Conservation (phyloP, 2,888 invertebrate species). For the Aricia artaxerxes region DNA sequence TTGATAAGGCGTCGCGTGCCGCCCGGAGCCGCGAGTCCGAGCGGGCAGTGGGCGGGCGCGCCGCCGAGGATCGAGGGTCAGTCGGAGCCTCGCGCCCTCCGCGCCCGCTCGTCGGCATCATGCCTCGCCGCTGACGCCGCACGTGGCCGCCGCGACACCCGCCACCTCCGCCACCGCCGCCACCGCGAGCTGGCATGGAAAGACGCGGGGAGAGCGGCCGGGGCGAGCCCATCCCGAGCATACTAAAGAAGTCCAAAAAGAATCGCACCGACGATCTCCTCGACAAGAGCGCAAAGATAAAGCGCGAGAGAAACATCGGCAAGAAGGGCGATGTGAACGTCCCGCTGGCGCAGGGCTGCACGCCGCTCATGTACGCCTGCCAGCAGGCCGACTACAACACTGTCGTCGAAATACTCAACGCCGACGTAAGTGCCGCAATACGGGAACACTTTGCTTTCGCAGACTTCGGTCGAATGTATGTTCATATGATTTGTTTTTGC, state of each 20-base stretch:
- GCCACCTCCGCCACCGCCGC: slow-evolving; percentile 32
- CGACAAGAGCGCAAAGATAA: slow-evolving; percentile 72
- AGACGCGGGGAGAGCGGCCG: slow-evolving; percentile 66
- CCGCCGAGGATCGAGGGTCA: slow-evolving; percentile 50
- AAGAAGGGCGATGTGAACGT: slow-evolving; percentile 66
- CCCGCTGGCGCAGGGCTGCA: slow-evolving; percentile 85
- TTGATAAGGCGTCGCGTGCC: slow-evolving; percentile 62
- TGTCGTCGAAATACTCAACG: slow-evolving; percentile 87
- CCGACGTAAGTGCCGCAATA: slow-evolving; percentile 83
- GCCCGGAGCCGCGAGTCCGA: slow-evolving; percentile 60
- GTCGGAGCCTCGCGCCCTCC: slow-evolving; percentile 74
- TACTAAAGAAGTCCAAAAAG: slow-evolving; percentile 70
- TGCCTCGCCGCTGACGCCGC: slow-evolving; percentile 49
- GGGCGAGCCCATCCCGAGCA: slow-evolving; percentile 74
- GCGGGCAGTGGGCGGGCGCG: slow-evolving; percentile 58
- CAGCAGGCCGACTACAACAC: slow-evolving; percentile 91
- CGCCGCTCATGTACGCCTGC: slow-evolving; percentile 94
- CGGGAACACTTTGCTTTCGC: not conserved
- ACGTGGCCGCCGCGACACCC: slow-evolving; percentile 62
- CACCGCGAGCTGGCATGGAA: slow-evolving; percentile 64
- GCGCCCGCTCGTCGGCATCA: slow-evolving; percentile 67
- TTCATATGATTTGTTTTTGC: not conserved
- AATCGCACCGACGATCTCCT: slow-evolving; percentile 65
- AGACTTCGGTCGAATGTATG: not conserved
- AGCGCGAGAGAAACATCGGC: slow-evolving; percentile 63